Base-by-base conservation (phyloP, 2,797 vertebrate species). In the Todus mexicanus region DNA sequence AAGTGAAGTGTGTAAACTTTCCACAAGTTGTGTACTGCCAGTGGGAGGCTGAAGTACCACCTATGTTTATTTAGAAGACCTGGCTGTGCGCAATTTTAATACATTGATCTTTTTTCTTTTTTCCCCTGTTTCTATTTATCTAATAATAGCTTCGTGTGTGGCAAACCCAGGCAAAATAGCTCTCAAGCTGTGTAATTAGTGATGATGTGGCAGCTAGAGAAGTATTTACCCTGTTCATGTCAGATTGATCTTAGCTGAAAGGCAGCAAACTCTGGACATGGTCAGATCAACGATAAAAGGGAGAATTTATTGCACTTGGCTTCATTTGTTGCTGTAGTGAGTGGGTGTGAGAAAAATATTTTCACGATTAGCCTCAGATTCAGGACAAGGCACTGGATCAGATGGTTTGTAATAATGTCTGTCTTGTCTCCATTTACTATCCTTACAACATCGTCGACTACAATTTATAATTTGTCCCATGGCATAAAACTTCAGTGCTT, bases 311-410 rank as follows among this genome's bases (percentile, higher is more conserved):
- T 90, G 48, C 47, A 31, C 29, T 96, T 94, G 95, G 90, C 84
- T 83, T 51, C 5, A 4, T 93, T 89, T 92, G 31, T 84, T 96
- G 51, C 80, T 95, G 69, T 72, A 90, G 54, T 90, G 89, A 95
- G 89, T 85, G 93, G 81, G 87, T 94, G 90, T 94, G 94, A 95
- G 93, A 94, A 87, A 94, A 94, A 92, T 89, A 89, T 70, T 96
- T 95, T 92, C 79, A 64, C 80, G 79, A 89, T 95, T 92, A 85
- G 43, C 33, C 45, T 91, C 65, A 70, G 84, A 90, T 92, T 92
- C 37, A 65, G 72, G 43, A 72, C 70, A 87, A 1, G 2, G 47
- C 37, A 9, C 33, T 87, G 70, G 61, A 90, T 93, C 69, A 90
- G 63, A 87, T 83, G 66, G 35, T 92, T 89, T 71, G 47, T 87